A percentile compares a stretch with the other conserved stretches of the same genome.
Conservation (phyloP, 2,888 invertebrate species). For the Macrophya annulata region DNA sequence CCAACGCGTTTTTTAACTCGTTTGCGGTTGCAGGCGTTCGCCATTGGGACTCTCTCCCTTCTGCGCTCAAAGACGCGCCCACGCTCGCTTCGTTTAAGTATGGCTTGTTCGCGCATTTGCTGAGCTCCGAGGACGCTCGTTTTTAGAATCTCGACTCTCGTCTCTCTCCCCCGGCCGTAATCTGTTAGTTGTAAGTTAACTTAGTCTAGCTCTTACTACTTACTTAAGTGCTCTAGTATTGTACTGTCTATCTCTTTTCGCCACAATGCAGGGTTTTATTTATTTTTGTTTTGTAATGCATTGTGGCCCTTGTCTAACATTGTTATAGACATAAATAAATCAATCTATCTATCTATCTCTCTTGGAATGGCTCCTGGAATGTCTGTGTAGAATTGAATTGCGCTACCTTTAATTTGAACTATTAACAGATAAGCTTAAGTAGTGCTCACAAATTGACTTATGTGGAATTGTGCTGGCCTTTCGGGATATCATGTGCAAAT, state of each 20-base stretch:
- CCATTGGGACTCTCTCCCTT: not conserved
- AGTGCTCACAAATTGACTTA: too few relatives aligned
- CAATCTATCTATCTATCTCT: too few relatives aligned
- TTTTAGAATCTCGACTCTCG: not conserved
- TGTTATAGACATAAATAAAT: not conserved
- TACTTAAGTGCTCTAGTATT: not conserved
- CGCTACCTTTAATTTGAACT: too few relatives aligned
- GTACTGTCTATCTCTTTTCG: not conserved
- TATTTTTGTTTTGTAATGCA: too few relatives aligned
- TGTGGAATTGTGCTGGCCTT: too few relatives aligned
- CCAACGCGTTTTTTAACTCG: not conserved
- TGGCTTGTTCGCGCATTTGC: not conserved
- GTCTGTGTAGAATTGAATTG: too few relatives aligned
- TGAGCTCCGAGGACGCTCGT: not conserved
- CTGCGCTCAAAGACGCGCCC: not conserved
- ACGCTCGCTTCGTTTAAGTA: not conserved
- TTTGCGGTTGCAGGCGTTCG: constrained; percentile 5
- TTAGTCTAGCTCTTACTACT: not conserved
- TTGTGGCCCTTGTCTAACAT: not conserved
- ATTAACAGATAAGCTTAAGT: too few relatives aligned
- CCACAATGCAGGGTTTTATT: too few relatives aligned
- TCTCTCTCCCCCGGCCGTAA: not conserved
- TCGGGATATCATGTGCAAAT: too few relatives aligned
- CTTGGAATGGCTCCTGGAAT: too few relatives aligned
- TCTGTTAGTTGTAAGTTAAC: not conserved